These are phyloP conservation scores for Apotomis capreana DNA, from an alignment of 2,888 invertebrate genomes.

Conservation along the genomic window DNA sequence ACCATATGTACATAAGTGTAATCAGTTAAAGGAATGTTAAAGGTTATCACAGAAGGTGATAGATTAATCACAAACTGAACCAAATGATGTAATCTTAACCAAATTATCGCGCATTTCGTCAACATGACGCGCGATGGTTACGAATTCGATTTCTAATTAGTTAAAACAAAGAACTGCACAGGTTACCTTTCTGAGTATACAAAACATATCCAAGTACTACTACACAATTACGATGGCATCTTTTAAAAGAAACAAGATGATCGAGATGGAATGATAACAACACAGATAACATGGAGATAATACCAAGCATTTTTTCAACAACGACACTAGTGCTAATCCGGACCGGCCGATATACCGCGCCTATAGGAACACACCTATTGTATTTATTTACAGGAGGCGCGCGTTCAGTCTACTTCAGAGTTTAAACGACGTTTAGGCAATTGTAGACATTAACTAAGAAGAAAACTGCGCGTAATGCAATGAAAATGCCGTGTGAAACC, in stretches of 20 bases:
- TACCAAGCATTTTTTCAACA: constrained; percentile 55
- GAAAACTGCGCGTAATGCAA: constrained; percentile 59
- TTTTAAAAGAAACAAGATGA: constrained; percentile 61
- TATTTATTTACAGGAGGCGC: constrained; percentile 32
- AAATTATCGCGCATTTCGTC: not conserved
- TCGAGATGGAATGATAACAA: constrained; percentile 69
- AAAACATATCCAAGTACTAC: constrained; percentile 66
- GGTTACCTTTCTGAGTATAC: constrained; percentile 71
- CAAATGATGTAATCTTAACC: constrained; percentile 34
- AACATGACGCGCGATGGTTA: constrained; percentile 16
- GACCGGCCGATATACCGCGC: constrained; percentile 49
- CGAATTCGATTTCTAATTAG: constrained; percentile 22
- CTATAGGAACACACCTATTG: constrained; percentile 41
- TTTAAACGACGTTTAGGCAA: constrained; percentile 43
- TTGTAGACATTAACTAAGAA: constrained; percentile 46
- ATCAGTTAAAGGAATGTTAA: constrained; percentile 22
- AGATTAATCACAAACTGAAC: constrained; percentile 22
- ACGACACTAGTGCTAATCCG: constrained; percentile 46
- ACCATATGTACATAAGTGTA: constrained; percentile 28
- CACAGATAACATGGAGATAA: constrained; percentile 75
- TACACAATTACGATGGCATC: constrained; percentile 53
- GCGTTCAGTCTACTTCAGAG: constrained; percentile 43
- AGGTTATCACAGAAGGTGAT: constrained; percentile 39
- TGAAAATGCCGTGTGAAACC: constrained; percentile 72
- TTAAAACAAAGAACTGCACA: constrained; percentile 17